Conservation (phyloP, 2,797 vertebrate species). For the Cuniculus paca region DNA sequence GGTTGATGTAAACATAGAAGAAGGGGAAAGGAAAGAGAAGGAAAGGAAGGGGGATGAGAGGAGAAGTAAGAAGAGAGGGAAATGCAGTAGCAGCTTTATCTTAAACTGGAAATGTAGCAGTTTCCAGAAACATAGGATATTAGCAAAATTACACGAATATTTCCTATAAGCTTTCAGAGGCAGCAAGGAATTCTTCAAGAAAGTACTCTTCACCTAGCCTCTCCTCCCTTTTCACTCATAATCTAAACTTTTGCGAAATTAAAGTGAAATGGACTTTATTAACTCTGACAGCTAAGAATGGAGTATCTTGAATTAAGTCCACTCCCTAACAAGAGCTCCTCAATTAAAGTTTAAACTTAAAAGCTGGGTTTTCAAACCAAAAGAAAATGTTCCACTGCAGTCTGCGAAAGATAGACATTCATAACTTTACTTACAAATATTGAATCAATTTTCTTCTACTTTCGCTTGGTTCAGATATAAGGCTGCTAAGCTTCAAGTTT, state of each 20-base stretch:
- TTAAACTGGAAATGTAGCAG: constrained; percentile 26
- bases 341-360: constrained; percentile 71
- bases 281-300: constrained; percentile 46
- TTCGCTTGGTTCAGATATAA: constrained; percentile 70
- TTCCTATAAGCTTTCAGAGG: constrained; percentile 12
- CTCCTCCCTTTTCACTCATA: constrained; percentile 12
- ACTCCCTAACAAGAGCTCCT: constrained; percentile 58
- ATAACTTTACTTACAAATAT: constrained; percentile 74
- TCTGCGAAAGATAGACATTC: constrained; percentile 74
- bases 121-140: constrained; percentile 6
- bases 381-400: constrained; percentile 59
- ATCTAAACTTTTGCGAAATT: constrained; percentile 55
- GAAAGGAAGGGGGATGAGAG: not conserved
- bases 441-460: constrained; percentile 70
- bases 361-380: constrained; percentile 66
- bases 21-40: too few relatives aligned
- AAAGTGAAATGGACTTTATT: constrained; percentile 58
- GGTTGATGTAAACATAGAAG: not conserved
- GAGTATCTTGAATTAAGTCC: constrained; percentile 61
- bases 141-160: constrained; percentile 12
- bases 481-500: constrained; percentile 65
- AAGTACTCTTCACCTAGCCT: constrained; percentile 23
- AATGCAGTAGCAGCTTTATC: not conserved
- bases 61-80: not conserved
- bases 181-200: constrained; percentile 52